Conservation (phyloP, 2,797 vertebrate genomes). For the Alfaro cultratus region DNA sequence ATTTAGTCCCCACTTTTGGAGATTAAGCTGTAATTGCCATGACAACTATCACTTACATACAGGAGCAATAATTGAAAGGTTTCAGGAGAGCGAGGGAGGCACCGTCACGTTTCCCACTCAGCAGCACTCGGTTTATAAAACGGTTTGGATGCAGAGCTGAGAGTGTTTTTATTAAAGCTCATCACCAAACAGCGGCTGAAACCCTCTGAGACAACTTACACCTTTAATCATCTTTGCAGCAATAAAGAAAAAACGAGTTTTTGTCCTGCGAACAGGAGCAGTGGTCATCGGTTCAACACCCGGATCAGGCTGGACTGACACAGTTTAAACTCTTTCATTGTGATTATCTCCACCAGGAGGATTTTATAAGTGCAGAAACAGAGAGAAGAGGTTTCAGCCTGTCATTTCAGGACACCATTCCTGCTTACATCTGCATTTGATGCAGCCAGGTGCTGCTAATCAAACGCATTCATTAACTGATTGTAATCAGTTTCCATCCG, state of each 20-base stretch:
- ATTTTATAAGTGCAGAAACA: not conserved
- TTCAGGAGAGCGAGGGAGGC: constrained; percentile 37
- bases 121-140: constrained; percentile 33
- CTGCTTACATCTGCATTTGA: not conserved
- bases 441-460: not conserved
- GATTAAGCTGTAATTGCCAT: constrained; percentile 67
- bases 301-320: constrained; percentile 1
- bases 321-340: not conserved
- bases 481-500: not conserved
- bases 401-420: not conserved
- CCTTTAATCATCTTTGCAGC: constrained; percentile 27
- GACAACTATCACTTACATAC: constrained; percentile 67
- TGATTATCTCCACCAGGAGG: not conserved
- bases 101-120: constrained; percentile 49
- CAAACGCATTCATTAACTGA: not conserved
- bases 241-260: constrained; percentile 26
- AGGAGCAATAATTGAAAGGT: constrained; percentile 62
- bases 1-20: constrained; percentile 46
- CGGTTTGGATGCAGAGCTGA: constrained; percentile 17
- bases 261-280: constrained; percentile 29
- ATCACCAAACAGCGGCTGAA: constrained; percentile 35
- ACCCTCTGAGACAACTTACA: constrained; percentile 32
- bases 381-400: not conserved
- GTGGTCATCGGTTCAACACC: constrained; percentile 15
- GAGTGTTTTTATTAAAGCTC: constrained; percentile 37